Base-by-base conservation (phyloP, 1,140 invertebrate species). In the Pseudomyrmex concolor region DNA sequence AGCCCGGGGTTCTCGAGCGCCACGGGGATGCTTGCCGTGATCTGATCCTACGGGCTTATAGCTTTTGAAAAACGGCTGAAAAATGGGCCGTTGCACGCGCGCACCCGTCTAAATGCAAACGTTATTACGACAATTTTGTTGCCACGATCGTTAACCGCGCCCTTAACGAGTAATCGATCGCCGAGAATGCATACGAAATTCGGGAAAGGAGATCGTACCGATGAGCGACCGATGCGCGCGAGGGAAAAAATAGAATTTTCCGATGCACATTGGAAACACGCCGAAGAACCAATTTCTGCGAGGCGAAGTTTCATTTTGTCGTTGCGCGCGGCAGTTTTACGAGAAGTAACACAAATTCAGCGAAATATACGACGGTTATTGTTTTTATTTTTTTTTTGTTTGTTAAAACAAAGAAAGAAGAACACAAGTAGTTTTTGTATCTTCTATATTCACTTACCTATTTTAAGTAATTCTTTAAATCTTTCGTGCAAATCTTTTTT, bases 51-150 rank as follows among this genome's bases (percentile, higher is more conserved):
- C 80, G 71, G 84, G 81, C 78, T 84, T 84, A 86, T 86, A 86
- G 68, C 72, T 84, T 71, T 68, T 78, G 80, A 85, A 89, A 88
- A 89, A 84, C 73, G 66, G 34, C 34, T 78, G 80, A 83, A 91
- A 89, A 88, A 90, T 90, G 90, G 19, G 62, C 34, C 22, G n/a
- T 10, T 64, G 25, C 48, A 59, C 62, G 48, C 10, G 66, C 22
- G 25, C 15, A 15, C 55, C 70, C 66, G 67, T 71, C 64, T 66
- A 78, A 67, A 84, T 74, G 80, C 76, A 71, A 70, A 72, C 54
- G 81, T 83, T 68, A 34, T 68, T 76, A 71, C 72, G 60, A 70
- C 76, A 86, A 86, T 80, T 80, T 80, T 22, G 76, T 80, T 70
- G 76, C 15, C 54, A 8, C 54, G 34, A 34, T 80, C 55, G 76